phyloP scores from a whole-genome alignment of 92 coral and sea anemone species.

The Epizoanthus stellaris region DNA sequence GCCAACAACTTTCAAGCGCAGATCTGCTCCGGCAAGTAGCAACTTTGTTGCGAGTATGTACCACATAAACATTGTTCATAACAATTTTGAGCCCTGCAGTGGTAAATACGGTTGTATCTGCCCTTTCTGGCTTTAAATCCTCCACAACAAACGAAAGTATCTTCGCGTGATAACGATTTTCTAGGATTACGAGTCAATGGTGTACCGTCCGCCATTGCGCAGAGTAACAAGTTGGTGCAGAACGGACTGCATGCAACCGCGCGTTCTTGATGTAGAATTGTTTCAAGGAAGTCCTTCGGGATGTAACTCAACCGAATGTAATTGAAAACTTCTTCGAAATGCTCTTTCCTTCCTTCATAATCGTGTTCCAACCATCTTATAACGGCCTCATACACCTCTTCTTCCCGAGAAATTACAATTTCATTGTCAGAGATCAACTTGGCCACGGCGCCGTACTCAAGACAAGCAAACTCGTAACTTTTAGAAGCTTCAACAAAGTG shows the following conservation, averaged over 20 bases:
- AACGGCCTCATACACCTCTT: not conserved
- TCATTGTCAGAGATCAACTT: not conserved
- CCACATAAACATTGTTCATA: not conserved
- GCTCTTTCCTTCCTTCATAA: not conserved
- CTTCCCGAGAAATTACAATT: not conserved
- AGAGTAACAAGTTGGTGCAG: not conserved
- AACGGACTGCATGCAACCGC: not conserved
- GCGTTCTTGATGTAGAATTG: not conserved
- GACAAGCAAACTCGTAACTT: not conserved
- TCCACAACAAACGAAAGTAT: not conserved
- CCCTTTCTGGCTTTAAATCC: not conserved
- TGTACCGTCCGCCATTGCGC: not conserved
- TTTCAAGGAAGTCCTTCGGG: not conserved
- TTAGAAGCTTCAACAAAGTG: not conserved
- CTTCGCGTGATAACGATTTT: not conserved
- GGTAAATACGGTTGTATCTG: not conserved
- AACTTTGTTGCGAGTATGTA: not conserved
- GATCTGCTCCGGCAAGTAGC: not conserved
- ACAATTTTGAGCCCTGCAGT: not conserved
- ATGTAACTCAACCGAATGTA: not conserved
- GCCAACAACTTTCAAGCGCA: not conserved
- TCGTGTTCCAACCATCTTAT: constrained; percentile 1
- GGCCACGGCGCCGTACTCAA: not conserved
- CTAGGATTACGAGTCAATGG: not conserved
- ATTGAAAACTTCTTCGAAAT: not conserved